Evolutionary conservation across 2,113 vertebrate genomes (phyloP).

Genomic region (Bufo gargarizans): DNA sequence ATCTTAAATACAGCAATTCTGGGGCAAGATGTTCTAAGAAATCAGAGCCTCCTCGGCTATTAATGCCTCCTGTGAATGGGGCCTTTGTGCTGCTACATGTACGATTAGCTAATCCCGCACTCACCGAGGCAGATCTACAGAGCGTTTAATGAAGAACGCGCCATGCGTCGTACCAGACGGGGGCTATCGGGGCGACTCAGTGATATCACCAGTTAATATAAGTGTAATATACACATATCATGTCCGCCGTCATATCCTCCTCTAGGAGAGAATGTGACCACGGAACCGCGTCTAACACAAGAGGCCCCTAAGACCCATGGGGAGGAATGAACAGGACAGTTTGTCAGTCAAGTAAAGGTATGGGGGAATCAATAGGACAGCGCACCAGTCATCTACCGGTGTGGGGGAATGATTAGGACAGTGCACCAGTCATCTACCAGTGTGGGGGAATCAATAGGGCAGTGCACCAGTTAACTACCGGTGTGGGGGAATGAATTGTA

Average conservation of each 20-base stretch:
- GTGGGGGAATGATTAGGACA: not conserved
- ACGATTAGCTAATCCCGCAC: conserved; percentile 33
- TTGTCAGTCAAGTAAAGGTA: no score
- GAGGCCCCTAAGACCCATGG: no score
- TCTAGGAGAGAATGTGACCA: not conserved
- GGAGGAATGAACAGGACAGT: no score
- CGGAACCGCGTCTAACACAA: no score
- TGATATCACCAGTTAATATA: not conserved
- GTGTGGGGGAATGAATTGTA: not conserved
- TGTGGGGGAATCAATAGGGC: not conserved
- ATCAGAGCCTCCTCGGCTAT: conserved; percentile 35
- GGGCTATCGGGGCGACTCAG: not conserved
- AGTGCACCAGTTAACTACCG: not conserved
- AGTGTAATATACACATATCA: not conserved
- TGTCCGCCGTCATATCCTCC: not conserved
- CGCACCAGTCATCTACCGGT: no score
- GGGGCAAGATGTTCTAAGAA: conserved; percentile 49
- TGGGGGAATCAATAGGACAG: no score
- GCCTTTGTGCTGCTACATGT: conserved; percentile 45
- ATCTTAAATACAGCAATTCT: conserved; percentile 57
- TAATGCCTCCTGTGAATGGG: conserved; percentile 38
- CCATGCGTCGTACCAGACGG: not conserved
- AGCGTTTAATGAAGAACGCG: not conserved
- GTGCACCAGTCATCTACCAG: not conserved
- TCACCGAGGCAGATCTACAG: not conserved